Base-by-base conservation (phyloP, 2,888 invertebrate genomes). In the Agonopterix arenella region DNA sequence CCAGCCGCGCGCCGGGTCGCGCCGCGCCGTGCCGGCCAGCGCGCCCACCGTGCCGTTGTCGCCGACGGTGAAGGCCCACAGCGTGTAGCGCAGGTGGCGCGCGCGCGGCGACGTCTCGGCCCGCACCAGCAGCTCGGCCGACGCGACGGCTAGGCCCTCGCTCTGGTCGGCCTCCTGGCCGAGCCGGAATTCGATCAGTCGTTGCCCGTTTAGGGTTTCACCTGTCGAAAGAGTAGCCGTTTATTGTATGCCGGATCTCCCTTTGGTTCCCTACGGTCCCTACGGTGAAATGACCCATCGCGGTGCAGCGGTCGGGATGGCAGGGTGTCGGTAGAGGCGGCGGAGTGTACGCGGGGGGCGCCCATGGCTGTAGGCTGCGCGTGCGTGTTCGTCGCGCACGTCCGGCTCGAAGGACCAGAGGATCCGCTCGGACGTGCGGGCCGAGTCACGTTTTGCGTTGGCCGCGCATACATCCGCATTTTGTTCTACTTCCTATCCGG, bases 181-280 rank as follows among this genome's bases (percentile, higher is more conserved):
- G 69, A 95, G 92, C 50, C 95, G 92, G 85, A 97, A 97, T 80
- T 97, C 96, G 64, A 97, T 91, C 64, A 97, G 89, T 52, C 95
- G 93, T 80, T 97, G 96, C 48, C 95, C 95, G 76, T 96, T 96
- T 67, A 96, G 90, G 70, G 93, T 93, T 64, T 93, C 93, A 68
- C 97, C 97, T 97, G 90, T 37, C 82, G 75, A 71, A 50, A 53
- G 18, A 47, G 51, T 2, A 40, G 38, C 13, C 11, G 43, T 43
- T n/a, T 37, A 44, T 18, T 42, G 43, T 13, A 4, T 8, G n/a
- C 28, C 28, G 28, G 28, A 7, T 28, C 36, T 36, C 44, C 37
- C 36, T 8, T 5, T 10, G 16, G 7, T 46, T 10, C 44, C 48
- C 62, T 70, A 66, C 36, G 38, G 45, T 66, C 62, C 73, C 73